Conservation (phyloP, 2,113 vertebrate genomes). For the Prietella phreatophila region DNA sequence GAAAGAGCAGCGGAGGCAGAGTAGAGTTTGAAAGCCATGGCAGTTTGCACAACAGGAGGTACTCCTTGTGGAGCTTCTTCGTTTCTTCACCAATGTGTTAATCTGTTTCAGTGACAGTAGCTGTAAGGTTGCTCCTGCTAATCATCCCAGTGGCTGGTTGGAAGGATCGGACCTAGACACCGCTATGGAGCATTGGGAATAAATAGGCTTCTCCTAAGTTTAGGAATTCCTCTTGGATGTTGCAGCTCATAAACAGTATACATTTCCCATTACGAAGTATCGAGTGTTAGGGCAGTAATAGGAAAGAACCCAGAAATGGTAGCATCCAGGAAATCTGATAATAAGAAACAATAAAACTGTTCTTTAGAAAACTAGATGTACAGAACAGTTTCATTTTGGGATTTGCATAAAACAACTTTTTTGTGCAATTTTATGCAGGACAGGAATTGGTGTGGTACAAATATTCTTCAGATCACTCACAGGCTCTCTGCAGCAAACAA, state of each 20-base stretch:
- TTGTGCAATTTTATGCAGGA: background rate
- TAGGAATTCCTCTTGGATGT: background rate
- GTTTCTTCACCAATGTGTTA: slow-evolving; percentile 29
- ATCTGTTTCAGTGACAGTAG: slow-evolving; percentile 31
- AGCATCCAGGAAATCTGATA: background rate
- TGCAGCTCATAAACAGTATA: background rate
- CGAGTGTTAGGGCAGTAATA: background rate
- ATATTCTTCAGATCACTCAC: background rate
- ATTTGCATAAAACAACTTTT: background rate
- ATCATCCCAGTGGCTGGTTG: background rate
- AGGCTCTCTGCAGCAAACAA: background rate
- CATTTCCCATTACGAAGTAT: background rate
- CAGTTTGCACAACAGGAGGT: slow-evolving; percentile 42
- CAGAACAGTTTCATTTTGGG: background rate
- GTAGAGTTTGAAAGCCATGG: slow-evolving; percentile 36
- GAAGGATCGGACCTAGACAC: background rate
- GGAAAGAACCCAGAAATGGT: background rate
- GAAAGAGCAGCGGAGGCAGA: slow-evolving; percentile 48
- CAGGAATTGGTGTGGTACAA: background rate
- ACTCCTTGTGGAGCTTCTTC: slow-evolving; percentile 45
- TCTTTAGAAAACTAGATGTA: too few relatives aligned
- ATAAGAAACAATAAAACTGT: background rate
- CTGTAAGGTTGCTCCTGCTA: slow-evolving; percentile 9
- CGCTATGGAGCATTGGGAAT: background rate
- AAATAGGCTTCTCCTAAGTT: background rate